Conservation (phyloP, 2,113 vertebrate species). For the Carassius gibelio region DNA sequence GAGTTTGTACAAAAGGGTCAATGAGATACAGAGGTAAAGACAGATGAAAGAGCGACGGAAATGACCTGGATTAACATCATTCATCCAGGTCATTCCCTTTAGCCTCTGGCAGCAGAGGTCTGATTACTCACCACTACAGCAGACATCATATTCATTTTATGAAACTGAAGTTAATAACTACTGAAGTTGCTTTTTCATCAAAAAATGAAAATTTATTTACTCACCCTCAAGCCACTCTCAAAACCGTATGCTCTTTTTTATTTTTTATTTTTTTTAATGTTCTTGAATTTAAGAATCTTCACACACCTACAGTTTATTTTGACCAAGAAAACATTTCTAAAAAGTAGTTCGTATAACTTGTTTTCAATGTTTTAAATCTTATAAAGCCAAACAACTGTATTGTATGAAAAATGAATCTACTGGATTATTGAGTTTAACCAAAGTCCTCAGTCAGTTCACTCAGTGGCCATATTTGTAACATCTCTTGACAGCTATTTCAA, state of each 20-base stretch:
- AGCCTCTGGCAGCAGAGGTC: constrained; percentile 36
- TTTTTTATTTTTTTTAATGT: not conserved
- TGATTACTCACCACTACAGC: constrained; percentile 21
- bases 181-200: not conserved
- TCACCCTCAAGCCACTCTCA: not conserved
- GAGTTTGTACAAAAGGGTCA: not conserved
- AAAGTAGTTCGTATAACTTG: not conserved
- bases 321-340: not conserved
- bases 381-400: not conserved
- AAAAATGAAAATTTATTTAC: not conserved
- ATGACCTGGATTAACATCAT: constrained; percentile 21
- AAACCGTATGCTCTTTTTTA: not conserved
- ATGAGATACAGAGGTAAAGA: not conserved
- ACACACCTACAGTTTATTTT: not conserved
- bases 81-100: constrained; percentile 44
- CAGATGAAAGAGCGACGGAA: not conserved
- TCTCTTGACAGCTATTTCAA: not conserved
- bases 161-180: not conserved
- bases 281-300: not conserved
- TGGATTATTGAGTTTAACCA: not conserved
- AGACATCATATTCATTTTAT: not conserved
- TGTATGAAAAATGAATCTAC: no score
- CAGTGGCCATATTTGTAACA: not conserved
- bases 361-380: not conserved
- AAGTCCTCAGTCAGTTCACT: not conserved